Conservation (phyloP, 2,888 invertebrate genomes). For the Strigamia transsilvanica region DNA sequence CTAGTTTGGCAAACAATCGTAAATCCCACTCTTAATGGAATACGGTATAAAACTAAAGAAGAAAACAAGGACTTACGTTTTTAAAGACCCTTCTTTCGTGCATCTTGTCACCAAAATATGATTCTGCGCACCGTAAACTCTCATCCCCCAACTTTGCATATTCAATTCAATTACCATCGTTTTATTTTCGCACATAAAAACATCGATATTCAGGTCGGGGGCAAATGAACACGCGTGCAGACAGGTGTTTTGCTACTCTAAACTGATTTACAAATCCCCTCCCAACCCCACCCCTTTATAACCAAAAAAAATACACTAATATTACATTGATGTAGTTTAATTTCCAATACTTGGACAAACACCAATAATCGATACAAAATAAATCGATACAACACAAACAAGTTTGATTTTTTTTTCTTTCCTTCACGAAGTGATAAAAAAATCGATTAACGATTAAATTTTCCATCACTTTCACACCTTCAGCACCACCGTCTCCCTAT, state of each 20-base stretch:
- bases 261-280: slow-evolving; percentile 4
- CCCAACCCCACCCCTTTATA: neutral
- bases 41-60: neutral
- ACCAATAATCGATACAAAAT: slow-evolving; percentile 1
- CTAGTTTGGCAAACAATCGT: neutral
- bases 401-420: neutral
- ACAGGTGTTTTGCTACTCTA: slow-evolving; percentile 39
- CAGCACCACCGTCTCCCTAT: slow-evolving; percentile 17
- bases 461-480: neutral
- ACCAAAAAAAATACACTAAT: neutral
- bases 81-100: neutral
- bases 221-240: slow-evolving; percentile 20
- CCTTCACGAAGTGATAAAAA: neutral
- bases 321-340: neutral
- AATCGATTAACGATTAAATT: slow-evolving; percentile 6
- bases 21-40: slow-evolving; percentile 1
- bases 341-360: slow-evolving; percentile 8
- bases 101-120: neutral
- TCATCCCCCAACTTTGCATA: neutral
- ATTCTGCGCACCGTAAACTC: neutral
- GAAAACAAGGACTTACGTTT: neutral
- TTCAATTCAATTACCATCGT: slow-evolving; percentile 24
- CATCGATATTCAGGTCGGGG: slow-evolving; percentile 38
- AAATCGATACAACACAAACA: slow-evolving; percentile 6
- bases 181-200: slow-evolving; percentile 16